A percentile compares a stretch with the other conserved stretches of the same genome.
Conservation (phyloP, 2,113 vertebrate species). For the Marmota monax region DNA sequence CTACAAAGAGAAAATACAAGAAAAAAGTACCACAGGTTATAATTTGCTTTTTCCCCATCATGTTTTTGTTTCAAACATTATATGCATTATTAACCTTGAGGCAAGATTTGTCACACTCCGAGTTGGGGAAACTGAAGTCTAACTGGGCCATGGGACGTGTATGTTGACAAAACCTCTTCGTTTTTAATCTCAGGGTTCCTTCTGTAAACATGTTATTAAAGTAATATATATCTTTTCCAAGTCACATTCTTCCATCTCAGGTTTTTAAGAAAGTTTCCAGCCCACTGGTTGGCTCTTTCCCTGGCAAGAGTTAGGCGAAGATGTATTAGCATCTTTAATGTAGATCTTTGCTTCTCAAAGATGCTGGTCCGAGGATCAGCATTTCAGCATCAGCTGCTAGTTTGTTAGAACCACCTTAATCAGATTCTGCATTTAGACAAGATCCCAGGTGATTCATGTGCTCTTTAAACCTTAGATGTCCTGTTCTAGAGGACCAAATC, state of each 20-base stretch:
- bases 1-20: conserved; percentile 81
- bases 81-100: background rate
- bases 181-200: background rate
- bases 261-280: background rate
- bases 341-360: background rate
- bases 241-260: background rate
- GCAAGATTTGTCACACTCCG: background rate
- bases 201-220: background rate
- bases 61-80: conserved; percentile 10
- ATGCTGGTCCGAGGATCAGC: background rate
- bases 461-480: background rate
- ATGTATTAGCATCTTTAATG: background rate
- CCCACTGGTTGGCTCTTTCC: background rate
- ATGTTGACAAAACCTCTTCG: background rate
- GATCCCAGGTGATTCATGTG: background rate
- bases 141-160: background rate
- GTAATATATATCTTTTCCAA: background rate
- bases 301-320: background rate
- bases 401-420: background rate
- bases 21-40: conserved; percentile 63
- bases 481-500: background rate
- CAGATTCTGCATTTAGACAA: background rate
- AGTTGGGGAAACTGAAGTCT: background rate
- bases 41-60: background rate
- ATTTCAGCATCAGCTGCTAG: background rate